phyloP scores from a whole-genome alignment of 2,888 invertebrate genomes.

The Stenichneumon culpator region DNA sequence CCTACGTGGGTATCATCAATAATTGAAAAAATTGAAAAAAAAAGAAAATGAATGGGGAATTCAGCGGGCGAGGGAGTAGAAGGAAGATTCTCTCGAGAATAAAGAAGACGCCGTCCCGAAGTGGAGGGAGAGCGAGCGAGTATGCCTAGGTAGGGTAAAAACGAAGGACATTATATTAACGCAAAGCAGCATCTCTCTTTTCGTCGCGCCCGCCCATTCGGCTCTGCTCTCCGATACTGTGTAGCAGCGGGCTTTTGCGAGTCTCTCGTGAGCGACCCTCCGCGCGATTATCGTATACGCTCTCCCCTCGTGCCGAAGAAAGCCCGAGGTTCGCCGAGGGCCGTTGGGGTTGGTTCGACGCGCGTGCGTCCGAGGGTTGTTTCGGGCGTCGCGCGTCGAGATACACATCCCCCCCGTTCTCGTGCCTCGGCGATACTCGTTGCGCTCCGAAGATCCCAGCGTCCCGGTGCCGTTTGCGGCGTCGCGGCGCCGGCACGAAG shows the following conservation, averaged over 20 bases:
- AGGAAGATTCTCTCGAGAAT: conserved; percentile 32
- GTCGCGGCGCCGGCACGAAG: conserved; percentile 56
- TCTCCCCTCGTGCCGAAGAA: conserved; percentile 22
- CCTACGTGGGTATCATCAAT: not conserved
- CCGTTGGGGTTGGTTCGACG: conserved; percentile 15
- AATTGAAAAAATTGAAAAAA: not conserved
- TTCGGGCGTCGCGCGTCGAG: conserved; percentile 44
- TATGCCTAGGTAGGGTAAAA: conserved; percentile 7
- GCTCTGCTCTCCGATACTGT: conserved; percentile 25
- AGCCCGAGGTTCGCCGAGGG: conserved; percentile 25
- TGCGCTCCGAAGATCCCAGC: conserved; percentile 72
- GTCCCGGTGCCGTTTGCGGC: conserved; percentile 73
- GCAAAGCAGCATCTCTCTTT: conserved; percentile 29
- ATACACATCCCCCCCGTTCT: not conserved
- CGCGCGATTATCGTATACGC: conserved; percentile 32
- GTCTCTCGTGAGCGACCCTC: conserved; percentile 57
- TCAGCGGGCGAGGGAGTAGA: not conserved
- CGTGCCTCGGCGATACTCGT: conserved; percentile 65
- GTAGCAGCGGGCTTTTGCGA: conserved; percentile 10
- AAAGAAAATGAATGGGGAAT: not conserved
- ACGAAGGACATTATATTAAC: conserved; percentile 27
- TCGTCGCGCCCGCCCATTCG: conserved; percentile 10
- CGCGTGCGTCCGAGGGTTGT: conserved; percentile 36
- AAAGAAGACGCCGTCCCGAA: conserved; percentile 36
- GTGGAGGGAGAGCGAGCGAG: conserved; percentile 17